These are phyloP conservation scores for Julus scandinavius DNA, from an alignment of 2,888 invertebrate genomes.

Conservation along the genomic window DNA sequence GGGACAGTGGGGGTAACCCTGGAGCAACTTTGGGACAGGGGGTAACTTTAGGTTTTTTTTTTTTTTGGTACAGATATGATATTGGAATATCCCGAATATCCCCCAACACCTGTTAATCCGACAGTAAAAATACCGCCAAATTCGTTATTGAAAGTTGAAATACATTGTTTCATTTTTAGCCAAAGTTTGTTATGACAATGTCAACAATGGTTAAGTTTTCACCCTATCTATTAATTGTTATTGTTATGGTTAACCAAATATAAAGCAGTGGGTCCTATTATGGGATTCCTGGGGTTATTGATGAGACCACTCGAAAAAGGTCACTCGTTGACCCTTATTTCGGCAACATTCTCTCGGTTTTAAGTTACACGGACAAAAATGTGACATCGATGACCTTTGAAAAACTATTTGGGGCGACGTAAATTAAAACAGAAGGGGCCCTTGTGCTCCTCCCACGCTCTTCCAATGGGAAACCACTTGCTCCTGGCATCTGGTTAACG, in stretches of 20 bases:
- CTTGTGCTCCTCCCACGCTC: too few species aligned
- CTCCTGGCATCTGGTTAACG: too few species aligned
- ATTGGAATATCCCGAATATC: too few species aligned
- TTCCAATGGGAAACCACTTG: too few species aligned
- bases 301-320: neutral
- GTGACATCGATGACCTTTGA: neutral
- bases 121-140: too few species aligned
- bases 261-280: neutral
- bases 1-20: too few species aligned
- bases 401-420: neutral
- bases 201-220: neutral
- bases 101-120: too few species aligned
- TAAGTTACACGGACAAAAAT: neutral
- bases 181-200: neutral
- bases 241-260: neutral
- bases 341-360: neutral
- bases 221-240: neutral
- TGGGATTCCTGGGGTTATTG: too few species aligned
- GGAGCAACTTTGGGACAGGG: too few species aligned
- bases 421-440: neutral
- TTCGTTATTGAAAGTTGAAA: too few species aligned
- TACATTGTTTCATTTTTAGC: neutral
- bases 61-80: too few species aligned
- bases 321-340: neutral
- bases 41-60: too few species aligned